Conservation (phyloP, 2,888 invertebrate genomes). For the Sphaeridia pumilis region DNA sequence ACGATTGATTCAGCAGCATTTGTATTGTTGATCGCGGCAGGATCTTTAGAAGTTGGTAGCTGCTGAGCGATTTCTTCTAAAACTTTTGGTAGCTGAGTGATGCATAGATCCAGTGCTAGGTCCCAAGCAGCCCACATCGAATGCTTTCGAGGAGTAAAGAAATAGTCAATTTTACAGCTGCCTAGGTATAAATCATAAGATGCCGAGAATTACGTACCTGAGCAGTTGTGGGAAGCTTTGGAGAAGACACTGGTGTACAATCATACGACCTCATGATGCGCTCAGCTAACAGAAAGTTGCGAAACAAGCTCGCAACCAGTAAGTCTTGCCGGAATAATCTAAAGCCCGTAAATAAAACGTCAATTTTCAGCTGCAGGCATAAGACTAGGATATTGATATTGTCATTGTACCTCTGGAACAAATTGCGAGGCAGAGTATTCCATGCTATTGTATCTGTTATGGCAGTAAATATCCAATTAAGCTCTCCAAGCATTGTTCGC, state of each 20-base stretch:
- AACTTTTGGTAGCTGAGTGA: slow-evolving; percentile 69
- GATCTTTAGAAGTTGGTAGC: neutral
- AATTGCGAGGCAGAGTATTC: slow-evolving; percentile 67
- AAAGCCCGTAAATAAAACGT: too few species aligned
- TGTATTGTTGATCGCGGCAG: slow-evolving; percentile 2
- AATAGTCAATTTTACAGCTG: neutral
- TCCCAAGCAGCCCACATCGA: slow-evolving; percentile 98
- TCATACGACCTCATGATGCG: slow-evolving; percentile 91
- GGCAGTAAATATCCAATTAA: slow-evolving; percentile 99
- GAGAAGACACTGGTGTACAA: slow-evolving; percentile 90
- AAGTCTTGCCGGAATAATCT: slow-evolving; percentile 93
- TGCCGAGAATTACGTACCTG: slow-evolving; percentile 44
- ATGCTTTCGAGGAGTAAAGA: slow-evolving; percentile 47
- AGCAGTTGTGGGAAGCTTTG: slow-evolving; percentile 80
- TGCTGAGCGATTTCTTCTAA: slow-evolving; percentile 18
- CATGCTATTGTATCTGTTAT: slow-evolving; percentile 99
- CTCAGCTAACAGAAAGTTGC: slow-evolving; percentile 94
- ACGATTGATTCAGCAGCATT: slow-evolving; percentile 9
- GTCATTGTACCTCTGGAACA: slow-evolving; percentile 26
- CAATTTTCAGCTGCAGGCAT: too few species aligned
- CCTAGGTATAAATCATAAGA: neutral
- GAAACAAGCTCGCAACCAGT: slow-evolving; percentile 92
- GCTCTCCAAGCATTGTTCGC: slow-evolving; percentile 92
- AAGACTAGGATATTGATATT: neutral
- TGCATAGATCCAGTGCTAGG: slow-evolving; percentile 82